Evolutionary conservation across 2,888 invertebrate genomes (phyloP).

Genomic region (Prosopocoilus inquinatus): DNA sequence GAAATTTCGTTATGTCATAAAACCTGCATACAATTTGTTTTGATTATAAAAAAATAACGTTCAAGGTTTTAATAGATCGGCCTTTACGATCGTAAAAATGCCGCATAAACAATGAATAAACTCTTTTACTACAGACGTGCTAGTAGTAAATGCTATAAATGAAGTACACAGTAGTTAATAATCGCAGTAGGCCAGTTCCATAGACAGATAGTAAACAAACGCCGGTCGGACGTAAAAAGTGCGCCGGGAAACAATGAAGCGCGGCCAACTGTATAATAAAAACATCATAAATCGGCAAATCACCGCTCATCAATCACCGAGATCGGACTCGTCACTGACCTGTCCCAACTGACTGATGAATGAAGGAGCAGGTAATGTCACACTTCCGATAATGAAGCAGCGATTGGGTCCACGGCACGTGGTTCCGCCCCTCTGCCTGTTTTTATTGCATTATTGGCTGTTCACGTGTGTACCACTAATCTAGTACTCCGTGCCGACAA

Average conservation of each 20-base stretch:
- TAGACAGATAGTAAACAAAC: conserved; percentile 31
- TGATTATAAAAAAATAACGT: too few relatives aligned
- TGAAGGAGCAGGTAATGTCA: conserved; percentile 39
- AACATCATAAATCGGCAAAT: conserved; percentile 47
- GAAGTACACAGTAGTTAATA: conserved; percentile 23
- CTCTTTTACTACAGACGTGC: too few relatives aligned
- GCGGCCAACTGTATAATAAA: conserved; percentile 41
- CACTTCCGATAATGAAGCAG: conserved; percentile 45
- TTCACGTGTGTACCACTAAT: conserved; percentile 41
- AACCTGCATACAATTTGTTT: too few relatives aligned
- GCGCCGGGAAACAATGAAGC: conserved; percentile 20
- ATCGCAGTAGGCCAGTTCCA: conserved; percentile 19
- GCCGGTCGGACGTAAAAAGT: conserved; percentile 13
- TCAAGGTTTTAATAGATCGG: too few relatives aligned
- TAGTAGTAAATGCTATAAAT: conserved; percentile 22
- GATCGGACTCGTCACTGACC: conserved; percentile 39
- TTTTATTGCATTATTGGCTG: conserved; percentile 47
- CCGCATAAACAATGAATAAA: too few relatives aligned
- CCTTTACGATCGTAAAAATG: too few relatives aligned
- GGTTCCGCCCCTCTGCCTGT: conserved; percentile 39
- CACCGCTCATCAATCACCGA: conserved; percentile 40
- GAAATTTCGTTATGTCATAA: too few relatives aligned
- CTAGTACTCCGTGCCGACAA: conserved; percentile 40
- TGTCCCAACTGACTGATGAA: conserved; percentile 35
- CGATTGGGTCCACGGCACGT: conserved; percentile 41